Evolutionary conservation across 2,888 invertebrate genomes (phyloP).

Genomic region (Glaucopsyche alexis): DNA sequence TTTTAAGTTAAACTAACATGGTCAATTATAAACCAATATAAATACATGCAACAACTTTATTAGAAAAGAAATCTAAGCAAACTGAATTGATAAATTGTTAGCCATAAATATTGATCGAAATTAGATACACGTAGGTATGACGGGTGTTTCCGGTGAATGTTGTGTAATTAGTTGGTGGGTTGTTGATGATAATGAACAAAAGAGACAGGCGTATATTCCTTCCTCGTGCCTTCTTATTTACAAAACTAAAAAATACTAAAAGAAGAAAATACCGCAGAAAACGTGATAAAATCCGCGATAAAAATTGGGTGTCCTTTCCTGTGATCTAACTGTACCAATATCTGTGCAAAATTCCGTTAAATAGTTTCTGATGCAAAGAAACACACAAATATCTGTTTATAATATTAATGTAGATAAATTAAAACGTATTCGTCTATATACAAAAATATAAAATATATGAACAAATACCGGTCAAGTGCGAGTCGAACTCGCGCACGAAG

Average conservation of each 20-base stretch:
- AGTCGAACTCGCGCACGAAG: too few species aligned
- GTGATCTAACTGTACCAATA: too few species aligned
- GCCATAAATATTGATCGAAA: conserved; percentile 2
- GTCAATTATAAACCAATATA: neutral
- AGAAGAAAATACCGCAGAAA: too few species aligned
- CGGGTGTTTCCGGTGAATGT: conserved; percentile 25
- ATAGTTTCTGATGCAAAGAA: too few species aligned
- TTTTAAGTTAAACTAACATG: conserved; percentile 18
- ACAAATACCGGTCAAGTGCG: too few species aligned
- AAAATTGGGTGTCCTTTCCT: too few species aligned
- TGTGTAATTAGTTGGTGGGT: neutral
- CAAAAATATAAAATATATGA: too few species aligned
- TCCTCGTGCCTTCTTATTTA: neutral
- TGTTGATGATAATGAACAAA: neutral
- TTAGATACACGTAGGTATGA: conserved; percentile 5
- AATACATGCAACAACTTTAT: conserved; percentile 23
- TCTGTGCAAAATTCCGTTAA: too few species aligned
- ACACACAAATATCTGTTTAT: too few species aligned
- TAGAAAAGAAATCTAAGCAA: conserved; percentile 25
- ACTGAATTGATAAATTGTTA: conserved; percentile 15
- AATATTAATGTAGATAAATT: too few species aligned
- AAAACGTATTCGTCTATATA: too few species aligned
- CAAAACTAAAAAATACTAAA: neutral
- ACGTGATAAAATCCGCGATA: too few species aligned
- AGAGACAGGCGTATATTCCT: neutral